Evolutionary conservation across 2,888 invertebrate species (phyloP).

Genomic region (Argyra leucocephala): DNA sequence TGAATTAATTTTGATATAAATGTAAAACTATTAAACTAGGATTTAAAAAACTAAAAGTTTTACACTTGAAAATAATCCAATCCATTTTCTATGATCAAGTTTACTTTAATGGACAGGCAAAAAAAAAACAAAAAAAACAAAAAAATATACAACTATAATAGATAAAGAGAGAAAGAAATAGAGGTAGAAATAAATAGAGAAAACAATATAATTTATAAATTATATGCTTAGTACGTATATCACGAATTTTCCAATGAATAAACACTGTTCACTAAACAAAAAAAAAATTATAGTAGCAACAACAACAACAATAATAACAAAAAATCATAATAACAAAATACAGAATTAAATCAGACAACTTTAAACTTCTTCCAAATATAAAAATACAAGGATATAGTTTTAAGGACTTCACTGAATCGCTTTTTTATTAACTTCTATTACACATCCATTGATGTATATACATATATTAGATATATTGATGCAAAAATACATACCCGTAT

Average conservation of each 20-base stretch:
- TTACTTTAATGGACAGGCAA: neutral
- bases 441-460: neutral
- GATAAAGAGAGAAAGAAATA: no score
- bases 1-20: neutral
- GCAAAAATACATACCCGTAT: neutral
- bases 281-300: neutral
- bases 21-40: constrained; percentile 1
- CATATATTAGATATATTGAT: neutral
- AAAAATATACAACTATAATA: neutral
- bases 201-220: neutral
- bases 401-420: neutral
- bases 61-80: neutral
- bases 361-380: neutral
- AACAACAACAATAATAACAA: no score
- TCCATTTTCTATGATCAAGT: neutral
- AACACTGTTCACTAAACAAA: neutral
- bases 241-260: constrained; percentile 6
- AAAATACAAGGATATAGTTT: neutral
- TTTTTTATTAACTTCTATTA: neutral
- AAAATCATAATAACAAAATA: neutral
- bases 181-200: no score
- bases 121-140: neutral
- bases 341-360: neutral
- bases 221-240: neutral
- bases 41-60: neutral